Evolutionary conservation across 2,113 vertebrate genomes (phyloP).

Genomic region (Epinephelus moara): DNA sequence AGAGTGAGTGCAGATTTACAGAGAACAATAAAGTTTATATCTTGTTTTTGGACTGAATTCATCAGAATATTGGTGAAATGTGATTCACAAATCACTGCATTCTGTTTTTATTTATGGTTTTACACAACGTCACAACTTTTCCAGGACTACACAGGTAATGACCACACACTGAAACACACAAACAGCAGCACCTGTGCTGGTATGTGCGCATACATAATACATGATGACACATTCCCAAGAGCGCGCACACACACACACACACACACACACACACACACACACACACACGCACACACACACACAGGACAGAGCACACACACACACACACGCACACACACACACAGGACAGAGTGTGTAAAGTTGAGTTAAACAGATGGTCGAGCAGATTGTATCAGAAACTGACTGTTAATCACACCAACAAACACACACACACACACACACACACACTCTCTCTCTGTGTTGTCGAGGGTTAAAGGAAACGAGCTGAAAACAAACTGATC

Average conservation of each 20-base stretch:
- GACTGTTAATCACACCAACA: constrained; percentile 36
- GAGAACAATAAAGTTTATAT: no score
- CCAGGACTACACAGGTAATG: no score
- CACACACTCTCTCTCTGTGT: not conserved
- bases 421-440: constrained; percentile 6
- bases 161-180: not conserved
- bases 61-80: no score
- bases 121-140: no score
- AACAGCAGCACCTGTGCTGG: constrained; percentile 21
- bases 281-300: no score
- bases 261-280: no score
- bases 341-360: not conserved
- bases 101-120: no score
- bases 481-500: not conserved
- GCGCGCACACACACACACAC: not conserved
- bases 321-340: constrained; percentile 18
- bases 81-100: no score
- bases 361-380: constrained; percentile 55
- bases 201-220: constrained; percentile 43
- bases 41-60: no score
- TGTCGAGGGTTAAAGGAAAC: not conserved
- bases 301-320: not conserved
- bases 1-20: no score
- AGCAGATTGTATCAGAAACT: constrained; percentile 54
- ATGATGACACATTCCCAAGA: constrained; percentile 26